phyloP scores from a whole-genome alignment of 2,113 vertebrate genomes.

The Forbesichthys papilliferus region DNA sequence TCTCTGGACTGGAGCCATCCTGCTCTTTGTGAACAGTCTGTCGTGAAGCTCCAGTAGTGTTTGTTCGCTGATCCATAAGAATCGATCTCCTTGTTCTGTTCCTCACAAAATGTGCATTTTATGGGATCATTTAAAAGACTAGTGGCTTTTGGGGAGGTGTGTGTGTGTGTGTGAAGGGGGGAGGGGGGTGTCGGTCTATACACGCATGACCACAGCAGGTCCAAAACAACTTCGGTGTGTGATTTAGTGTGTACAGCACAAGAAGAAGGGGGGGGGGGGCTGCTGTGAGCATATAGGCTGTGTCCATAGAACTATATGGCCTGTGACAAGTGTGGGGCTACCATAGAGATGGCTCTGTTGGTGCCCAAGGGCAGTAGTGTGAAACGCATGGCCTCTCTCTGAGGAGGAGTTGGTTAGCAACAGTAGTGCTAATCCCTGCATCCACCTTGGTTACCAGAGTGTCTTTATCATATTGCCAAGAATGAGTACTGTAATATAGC shows the following conservation, averaged over 20 bases:
- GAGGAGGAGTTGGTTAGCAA: slow-evolving; percentile 36
- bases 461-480: slow-evolving; percentile 47
- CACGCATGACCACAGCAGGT: no score
- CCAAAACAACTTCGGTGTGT: no score
- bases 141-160: background rate
- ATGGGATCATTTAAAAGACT: slow-evolving; percentile 16
- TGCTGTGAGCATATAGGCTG: background rate
- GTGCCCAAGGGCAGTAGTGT: slow-evolving; percentile 20
- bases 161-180: no score
- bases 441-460: slow-evolving; percentile 33
- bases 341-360: background rate
- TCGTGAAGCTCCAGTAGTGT: slow-evolving; percentile 33
- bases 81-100: slow-evolving; percentile 56
- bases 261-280: slow-evolving; percentile 2
- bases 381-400: slow-evolving; percentile 31
- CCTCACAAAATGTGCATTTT: slow-evolving; percentile 39
- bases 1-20: slow-evolving; percentile 20
- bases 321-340: background rate
- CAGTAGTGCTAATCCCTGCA: slow-evolving; percentile 37
- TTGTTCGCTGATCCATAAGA: slow-evolving; percentile 52
- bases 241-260: no score
- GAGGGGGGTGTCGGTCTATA: no score
- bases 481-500: slow-evolving; percentile 36
- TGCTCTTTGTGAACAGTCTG: slow-evolving; percentile 27
- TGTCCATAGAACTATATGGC: background rate